Evolutionary conservation across 2,888 invertebrate species (phyloP).

Genomic region (Nezara viridula): DNA sequence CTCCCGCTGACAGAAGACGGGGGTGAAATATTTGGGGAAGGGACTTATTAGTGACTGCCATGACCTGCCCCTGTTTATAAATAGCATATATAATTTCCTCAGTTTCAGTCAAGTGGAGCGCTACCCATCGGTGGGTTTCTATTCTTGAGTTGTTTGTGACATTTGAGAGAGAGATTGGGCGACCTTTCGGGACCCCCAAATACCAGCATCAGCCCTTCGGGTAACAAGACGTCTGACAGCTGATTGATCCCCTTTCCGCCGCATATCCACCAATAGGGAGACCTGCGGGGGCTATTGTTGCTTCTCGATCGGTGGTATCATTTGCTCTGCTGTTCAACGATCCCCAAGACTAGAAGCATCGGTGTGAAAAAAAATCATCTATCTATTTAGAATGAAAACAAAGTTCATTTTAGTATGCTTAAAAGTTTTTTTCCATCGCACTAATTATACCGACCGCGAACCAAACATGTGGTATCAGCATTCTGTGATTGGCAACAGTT

Average conservation of each 20-base stretch:
- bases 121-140: constrained; percentile 23
- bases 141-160: constrained; percentile 55
- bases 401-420: too few relatives aligned
- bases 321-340: not conserved
- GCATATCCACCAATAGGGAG: not conserved
- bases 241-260: constrained; percentile 6
- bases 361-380: too few relatives aligned
- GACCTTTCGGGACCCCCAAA: constrained; percentile 52
- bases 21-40: constrained; percentile 28
- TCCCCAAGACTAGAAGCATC: not conserved
- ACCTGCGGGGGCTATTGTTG: not conserved
- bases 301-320: not conserved
- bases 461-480: too few relatives aligned
- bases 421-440: too few relatives aligned
- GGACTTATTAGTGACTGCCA: constrained; percentile 36
- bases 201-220: constrained; percentile 40
- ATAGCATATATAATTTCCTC: constrained; percentile 54
- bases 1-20: constrained; percentile 1
- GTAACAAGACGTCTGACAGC: constrained; percentile 43
- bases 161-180: constrained; percentile 57
- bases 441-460: too few relatives aligned
- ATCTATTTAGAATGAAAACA: too few relatives aligned
- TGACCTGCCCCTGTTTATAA: constrained; percentile 49
- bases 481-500: too few relatives aligned
- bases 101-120: constrained; percentile 56